These are phyloP conservation scores for Telmatherina bonti DNA, from an alignment of 2,797 vertebrate species.

Conservation along the genomic window DNA sequence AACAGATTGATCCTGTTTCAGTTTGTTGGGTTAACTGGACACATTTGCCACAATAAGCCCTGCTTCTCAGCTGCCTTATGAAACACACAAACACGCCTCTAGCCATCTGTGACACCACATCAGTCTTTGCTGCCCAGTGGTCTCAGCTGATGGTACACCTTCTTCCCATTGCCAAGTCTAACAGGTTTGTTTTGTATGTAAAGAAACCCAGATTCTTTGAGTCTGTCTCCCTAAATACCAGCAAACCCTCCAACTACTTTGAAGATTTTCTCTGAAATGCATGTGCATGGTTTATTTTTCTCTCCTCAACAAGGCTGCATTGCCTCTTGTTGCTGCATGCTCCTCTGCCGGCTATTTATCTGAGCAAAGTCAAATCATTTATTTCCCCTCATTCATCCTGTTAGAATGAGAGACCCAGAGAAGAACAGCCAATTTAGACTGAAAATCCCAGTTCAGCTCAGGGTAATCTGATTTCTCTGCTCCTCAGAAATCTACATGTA, in stretches of 20 bases:
- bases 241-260: constrained; percentile 16
- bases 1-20: constrained; percentile 38
- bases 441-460: constrained; percentile 82
- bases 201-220: no score
- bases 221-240: constrained; percentile 21
- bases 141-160: neutral
- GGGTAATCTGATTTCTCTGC: constrained; percentile 86
- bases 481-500: constrained; percentile 87
- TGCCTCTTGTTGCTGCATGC: constrained; percentile 47
- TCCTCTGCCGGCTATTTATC: constrained; percentile 67
- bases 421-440: constrained; percentile 82
- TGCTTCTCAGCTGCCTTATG: constrained; percentile 19
- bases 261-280: constrained; percentile 25
- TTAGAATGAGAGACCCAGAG: constrained; percentile 78
- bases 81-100: constrained; percentile 34
- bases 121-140: constrained; percentile 26
- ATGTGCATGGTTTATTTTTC: constrained; percentile 11
- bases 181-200: constrained; percentile 1
- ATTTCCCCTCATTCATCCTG: constrained; percentile 80
- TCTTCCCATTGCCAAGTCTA: constrained; percentile 13
- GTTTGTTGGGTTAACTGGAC: constrained; percentile 14
- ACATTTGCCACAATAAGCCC: constrained; percentile 22
- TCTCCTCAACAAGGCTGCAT: constrained; percentile 22
- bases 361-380: constrained; percentile 81
- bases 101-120: constrained; percentile 36